These are phyloP conservation scores for Sphaeramia orbicularis DNA, from an alignment of 2,797 vertebrate species.

Conservation along the genomic window DNA sequence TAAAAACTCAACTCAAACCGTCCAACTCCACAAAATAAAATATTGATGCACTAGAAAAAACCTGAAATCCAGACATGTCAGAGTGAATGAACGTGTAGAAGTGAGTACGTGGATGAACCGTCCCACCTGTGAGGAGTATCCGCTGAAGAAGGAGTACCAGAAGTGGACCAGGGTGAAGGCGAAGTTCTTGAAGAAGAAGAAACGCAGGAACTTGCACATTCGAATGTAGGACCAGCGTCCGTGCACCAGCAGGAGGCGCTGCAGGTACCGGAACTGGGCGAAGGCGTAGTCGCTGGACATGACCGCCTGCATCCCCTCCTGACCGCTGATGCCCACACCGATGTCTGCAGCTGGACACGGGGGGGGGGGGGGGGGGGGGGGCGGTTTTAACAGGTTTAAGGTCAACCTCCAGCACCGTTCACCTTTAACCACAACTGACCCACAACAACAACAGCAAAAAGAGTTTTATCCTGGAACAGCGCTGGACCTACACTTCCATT, in stretches of 20 bases:
- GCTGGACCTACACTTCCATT: too few species aligned
- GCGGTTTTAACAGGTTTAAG: too few species aligned
- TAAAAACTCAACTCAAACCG: too few species aligned
- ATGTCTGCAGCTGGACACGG: conserved; percentile 92
- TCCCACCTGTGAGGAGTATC: conserved; percentile 94
- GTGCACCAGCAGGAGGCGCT: conserved; percentile 94
- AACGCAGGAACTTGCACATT: conserved; percentile 98
- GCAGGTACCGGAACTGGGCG: conserved; percentile 93
- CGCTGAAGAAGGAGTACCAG: conserved; percentile 98
- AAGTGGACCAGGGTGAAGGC: conserved; percentile 96
- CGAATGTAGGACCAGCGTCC: conserved; percentile 98
- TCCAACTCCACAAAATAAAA: too few species aligned
- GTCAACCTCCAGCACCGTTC: too few species aligned
- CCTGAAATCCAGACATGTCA: too few species aligned
- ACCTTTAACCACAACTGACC: too few species aligned
- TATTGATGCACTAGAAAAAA: too few species aligned
- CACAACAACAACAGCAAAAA: too few species aligned
- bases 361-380: too few species aligned
- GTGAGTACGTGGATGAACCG: neutral
- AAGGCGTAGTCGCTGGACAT: conserved; percentile 98
- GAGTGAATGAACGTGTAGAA: too few species aligned
- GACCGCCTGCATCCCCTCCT: conserved; percentile 98
- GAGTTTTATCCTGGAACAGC: too few species aligned
- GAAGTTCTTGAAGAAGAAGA: conserved; percentile 99
- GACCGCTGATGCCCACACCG: conserved; percentile 96